phyloP scores from a whole-genome alignment of 2,113 vertebrate species.

The Brienomyrus brachyistius region DNA sequence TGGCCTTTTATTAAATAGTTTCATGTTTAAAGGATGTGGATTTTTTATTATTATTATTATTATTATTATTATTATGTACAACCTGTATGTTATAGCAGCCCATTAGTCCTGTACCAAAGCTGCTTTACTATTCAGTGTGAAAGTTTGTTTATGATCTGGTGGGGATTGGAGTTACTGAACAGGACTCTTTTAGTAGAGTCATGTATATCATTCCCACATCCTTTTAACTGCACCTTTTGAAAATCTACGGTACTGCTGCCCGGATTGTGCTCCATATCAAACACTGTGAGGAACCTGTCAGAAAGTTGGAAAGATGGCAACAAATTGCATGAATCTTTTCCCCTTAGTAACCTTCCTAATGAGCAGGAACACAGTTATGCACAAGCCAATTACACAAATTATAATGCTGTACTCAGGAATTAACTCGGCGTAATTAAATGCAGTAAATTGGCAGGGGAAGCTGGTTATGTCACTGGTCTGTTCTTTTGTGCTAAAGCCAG shows the following conservation, averaged over 20 bases:
- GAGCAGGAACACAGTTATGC: neutral
- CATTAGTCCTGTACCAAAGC: neutral
- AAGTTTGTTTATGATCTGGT: neutral
- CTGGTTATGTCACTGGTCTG: neutral
- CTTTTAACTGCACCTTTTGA: neutral
- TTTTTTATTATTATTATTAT: neutral
- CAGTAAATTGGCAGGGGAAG: neutral
- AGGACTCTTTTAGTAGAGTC: neutral
- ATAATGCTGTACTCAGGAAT: neutral
- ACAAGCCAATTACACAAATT: conserved; percentile 3
- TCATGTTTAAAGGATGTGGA: neutral
- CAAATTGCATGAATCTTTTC: neutral
- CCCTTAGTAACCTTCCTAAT: conserved; percentile 7
- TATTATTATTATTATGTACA: neutral
- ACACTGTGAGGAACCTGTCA: neutral
- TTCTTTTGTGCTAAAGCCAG: neutral
- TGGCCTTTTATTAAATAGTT: neutral
- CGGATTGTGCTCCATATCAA: neutral
- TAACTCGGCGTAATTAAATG: neutral
- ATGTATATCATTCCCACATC: neutral
- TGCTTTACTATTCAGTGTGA: neutral
- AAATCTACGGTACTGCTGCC: neutral
- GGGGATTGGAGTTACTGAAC: neutral
- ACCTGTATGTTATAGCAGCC: neutral
- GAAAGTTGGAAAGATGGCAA: neutral